Conservation (phyloP, 2,888 invertebrate genomes). For the Crioceris asparagi region DNA sequence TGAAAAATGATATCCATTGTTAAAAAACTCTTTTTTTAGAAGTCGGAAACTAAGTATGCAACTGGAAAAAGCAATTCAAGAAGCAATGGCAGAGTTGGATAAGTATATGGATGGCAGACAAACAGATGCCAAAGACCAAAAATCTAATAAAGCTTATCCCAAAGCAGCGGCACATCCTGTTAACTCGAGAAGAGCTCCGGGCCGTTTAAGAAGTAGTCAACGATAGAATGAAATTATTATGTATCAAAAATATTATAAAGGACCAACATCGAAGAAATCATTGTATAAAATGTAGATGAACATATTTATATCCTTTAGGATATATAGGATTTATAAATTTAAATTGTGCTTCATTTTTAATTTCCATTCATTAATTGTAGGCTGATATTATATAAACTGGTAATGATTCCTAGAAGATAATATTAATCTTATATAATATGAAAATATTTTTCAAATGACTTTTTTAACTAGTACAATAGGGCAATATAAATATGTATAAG, state of each 20-base stretch:
- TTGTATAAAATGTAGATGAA: conserved; percentile 16
- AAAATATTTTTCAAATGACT: conserved; percentile 37
- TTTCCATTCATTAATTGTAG: too few species aligned
- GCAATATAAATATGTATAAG: conserved; percentile 7
- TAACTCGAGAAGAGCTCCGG: conserved; percentile 30
- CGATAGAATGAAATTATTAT: conserved; percentile 18
- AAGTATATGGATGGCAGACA: conserved; percentile 37
- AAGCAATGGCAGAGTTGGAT: conserved; percentile 84
- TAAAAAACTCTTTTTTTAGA: conserved; percentile 51
- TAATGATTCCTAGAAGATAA: conserved; percentile 35
- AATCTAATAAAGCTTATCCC: conserved; percentile 24
- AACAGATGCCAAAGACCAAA: conserved; percentile 17
- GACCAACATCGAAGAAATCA: conserved; percentile 33
- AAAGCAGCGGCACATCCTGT: conserved; percentile 9
- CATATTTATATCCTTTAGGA: too few species aligned
- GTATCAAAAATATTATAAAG: conserved; percentile 22
- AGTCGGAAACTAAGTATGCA: conserved; percentile 87
- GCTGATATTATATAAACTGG: conserved; percentile 24
- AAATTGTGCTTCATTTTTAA: too few species aligned
- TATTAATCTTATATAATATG: conserved; percentile 27
- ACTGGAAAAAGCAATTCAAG: conserved; percentile 84
- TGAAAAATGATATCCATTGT: too few species aligned
- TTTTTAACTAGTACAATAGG: conserved; percentile 25
- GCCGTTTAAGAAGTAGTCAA: conserved; percentile 43
- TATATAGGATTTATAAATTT: too few species aligned